Conservation (phyloP, 2,113 vertebrate species). For the Xiphophorus hellerii region DNA sequence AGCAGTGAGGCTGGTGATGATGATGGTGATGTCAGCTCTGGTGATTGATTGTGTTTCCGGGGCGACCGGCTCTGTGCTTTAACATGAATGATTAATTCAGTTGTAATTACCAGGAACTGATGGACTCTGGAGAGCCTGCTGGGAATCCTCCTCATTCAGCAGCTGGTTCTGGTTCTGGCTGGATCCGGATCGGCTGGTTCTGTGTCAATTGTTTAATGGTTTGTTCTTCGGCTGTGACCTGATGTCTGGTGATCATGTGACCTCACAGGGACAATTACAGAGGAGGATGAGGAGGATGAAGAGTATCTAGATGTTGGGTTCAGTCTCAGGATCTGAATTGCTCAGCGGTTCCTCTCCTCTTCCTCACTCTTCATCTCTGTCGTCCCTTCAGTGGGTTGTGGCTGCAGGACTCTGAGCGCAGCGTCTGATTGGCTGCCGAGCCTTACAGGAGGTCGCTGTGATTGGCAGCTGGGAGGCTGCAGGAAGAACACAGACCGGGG, state of each 20-base stretch:
- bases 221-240: not conserved
- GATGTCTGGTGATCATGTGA: not conserved
- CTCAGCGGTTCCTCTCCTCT: not conserved
- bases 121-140: too few relatives aligned
- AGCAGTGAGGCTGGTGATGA: not conserved
- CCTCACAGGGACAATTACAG: not conserved
- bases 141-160: too few relatives aligned
- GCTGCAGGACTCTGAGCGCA: conserved; percentile 38
- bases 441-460: conserved; percentile 40
- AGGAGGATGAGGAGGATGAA: not conserved
- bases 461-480: conserved; percentile 57
- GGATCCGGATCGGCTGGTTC: too few relatives aligned
- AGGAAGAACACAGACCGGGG: conserved; percentile 49
- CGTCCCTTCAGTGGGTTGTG: conserved; percentile 21
- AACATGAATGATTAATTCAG: not conserved
- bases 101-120: conserved; percentile 17
- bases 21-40: not conserved
- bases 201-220: not conserved
- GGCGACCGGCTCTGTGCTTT: not conserved
- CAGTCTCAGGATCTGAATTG: conserved; percentile 3
- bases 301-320: conserved; percentile 1
- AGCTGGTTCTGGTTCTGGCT: not conserved
- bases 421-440: conserved; percentile 47
- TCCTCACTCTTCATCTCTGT: conserved; percentile 20
- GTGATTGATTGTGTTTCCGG: conserved; percentile 12